These are phyloP conservation scores for Orthosia gothica DNA, from an alignment of 2,888 invertebrate species.

Conservation along the genomic window DNA sequence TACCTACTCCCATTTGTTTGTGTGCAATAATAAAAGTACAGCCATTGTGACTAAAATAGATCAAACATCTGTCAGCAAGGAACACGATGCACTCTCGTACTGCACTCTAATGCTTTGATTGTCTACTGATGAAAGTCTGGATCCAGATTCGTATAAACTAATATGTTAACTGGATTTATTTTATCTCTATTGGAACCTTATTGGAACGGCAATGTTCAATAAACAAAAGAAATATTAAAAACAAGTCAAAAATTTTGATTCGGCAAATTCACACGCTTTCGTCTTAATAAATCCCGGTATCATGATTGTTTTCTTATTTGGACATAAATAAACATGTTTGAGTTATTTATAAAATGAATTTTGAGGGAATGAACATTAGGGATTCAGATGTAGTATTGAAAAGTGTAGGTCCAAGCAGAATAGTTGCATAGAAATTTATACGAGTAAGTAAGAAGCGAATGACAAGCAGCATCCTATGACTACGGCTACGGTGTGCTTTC, in stretches of 20 bases:
- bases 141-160: neutral
- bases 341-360: neutral
- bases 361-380: neutral
- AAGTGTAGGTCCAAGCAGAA: neutral
- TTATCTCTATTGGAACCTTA: neutral
- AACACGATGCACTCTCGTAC: conserved; percentile 4
- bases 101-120: conserved; percentile 10
- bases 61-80: conserved; percentile 17
- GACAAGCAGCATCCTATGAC: neutral
- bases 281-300: neutral
- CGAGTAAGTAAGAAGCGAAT: neutral
- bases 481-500: neutral
- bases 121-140: too few species aligned
- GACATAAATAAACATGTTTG: neutral
- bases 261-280: neutral
- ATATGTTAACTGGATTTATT: neutral
- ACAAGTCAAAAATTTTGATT: neutral
- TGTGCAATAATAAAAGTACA: neutral
- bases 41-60: conserved; percentile 28
- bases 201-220: neutral
- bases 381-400: neutral
- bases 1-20: neutral
- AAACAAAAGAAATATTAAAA: neutral
- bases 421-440: neutral
- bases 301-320: neutral